Evolutionary conservation across 2,888 invertebrate genomes (phyloP).

Genomic region (Coelogynopora nodosa): DNA sequence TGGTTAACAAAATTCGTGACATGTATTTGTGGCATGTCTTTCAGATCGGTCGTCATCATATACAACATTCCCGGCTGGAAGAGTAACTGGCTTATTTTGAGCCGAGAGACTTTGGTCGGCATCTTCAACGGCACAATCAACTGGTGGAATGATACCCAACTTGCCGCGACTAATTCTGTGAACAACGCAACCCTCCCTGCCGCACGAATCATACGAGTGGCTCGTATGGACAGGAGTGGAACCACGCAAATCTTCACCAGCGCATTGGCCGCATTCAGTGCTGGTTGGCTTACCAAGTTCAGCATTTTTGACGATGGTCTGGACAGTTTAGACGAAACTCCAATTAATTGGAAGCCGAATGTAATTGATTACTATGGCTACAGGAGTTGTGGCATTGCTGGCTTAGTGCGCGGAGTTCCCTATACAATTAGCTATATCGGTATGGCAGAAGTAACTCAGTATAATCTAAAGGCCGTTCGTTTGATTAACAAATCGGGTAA

Average conservation of each 20-base stretch:
- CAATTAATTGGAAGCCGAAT: slow-evolving; percentile 49
- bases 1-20: too few relatives aligned
- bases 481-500: slow-evolving; percentile 49
- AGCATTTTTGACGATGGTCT: slow-evolving; percentile 51
- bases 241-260: slow-evolving; percentile 55
- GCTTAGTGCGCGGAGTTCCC: slow-evolving; percentile 50
- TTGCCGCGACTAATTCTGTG: not conserved
- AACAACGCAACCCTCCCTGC: slow-evolving; percentile 49
- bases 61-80: not conserved
- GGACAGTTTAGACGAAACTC: not conserved
- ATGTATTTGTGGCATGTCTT: too few relatives aligned
- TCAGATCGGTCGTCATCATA: not conserved
- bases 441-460: slow-evolving; percentile 50
- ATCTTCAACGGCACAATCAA: slow-evolving; percentile 35
- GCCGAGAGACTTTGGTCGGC: slow-evolving; percentile 14
- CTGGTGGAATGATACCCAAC: slow-evolving; percentile 11
- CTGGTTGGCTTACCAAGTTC: slow-evolving; percentile 51
- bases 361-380: slow-evolving; percentile 50
- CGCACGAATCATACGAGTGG: slow-evolving; percentile 52
- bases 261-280: slow-evolving; percentile 52
- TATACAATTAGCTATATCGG: slow-evolving; percentile 55
- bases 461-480: slow-evolving; percentile 49
- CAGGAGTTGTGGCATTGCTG: slow-evolving; percentile 51
- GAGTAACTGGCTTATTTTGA: not conserved
- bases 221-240: slow-evolving; percentile 55